These are phyloP conservation scores for Cyprinodon variegatus DNA, from an alignment of 2,113 vertebrate genomes.

Conservation along the genomic window DNA sequence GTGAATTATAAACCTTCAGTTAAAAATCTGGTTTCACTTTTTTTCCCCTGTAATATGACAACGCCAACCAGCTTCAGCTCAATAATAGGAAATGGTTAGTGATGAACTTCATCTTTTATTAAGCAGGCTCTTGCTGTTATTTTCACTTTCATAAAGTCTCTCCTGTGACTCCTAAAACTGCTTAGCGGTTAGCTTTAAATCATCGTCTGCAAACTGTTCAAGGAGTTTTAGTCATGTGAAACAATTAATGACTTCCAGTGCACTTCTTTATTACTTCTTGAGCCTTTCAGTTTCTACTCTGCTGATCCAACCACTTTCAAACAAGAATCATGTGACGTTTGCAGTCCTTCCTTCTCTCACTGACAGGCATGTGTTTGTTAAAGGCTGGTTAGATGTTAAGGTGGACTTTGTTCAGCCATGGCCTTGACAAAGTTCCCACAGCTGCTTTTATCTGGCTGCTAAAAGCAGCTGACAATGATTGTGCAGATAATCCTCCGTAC, in stretches of 20 bases:
- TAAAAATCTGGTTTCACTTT: not conserved
- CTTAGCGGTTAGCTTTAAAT: not conserved
- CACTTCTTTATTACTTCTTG: not conserved
- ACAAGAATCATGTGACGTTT: slow-evolving; percentile 32
- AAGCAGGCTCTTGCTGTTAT: not conserved
- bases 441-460: slow-evolving; percentile 27
- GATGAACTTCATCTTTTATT: slow-evolving; percentile 4
- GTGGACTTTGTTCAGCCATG: slow-evolving; percentile 44
- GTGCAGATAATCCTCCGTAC: slow-evolving; percentile 1
- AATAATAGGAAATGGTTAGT: not conserved
- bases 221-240: not conserved
- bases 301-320: slow-evolving; percentile 6
- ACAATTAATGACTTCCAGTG: not conserved
- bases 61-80: not conserved
- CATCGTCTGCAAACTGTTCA: not conserved
- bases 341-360: slow-evolving; percentile 29
- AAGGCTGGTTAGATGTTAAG: slow-evolving; percentile 26
- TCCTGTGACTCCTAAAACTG: slow-evolving; percentile 19
- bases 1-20: not conserved
- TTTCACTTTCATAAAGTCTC: slow-evolving; percentile 18
- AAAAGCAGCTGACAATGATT: slow-evolving; percentile 24
- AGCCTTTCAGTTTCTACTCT: not conserved
- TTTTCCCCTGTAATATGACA: not conserved
- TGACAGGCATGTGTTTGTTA: slow-evolving; percentile 40
- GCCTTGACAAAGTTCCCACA: slow-evolving; percentile 48